phyloP scores from a whole-genome alignment of 2,888 invertebrate species.

The Euplexia lucipara region DNA sequence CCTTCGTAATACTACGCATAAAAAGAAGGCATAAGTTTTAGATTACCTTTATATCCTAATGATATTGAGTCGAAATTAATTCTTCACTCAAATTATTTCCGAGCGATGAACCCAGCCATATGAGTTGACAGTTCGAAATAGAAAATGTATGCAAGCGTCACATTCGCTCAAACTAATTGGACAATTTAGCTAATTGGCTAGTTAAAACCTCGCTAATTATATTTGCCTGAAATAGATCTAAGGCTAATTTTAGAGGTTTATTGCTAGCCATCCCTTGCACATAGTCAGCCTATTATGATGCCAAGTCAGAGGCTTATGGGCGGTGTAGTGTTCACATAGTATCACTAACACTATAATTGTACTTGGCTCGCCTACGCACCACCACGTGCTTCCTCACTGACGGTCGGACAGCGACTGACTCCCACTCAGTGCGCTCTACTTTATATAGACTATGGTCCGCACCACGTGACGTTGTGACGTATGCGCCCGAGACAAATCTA shows the following conservation, averaged over 20 bases:
- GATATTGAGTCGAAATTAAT: neutral
- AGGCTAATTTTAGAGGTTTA: neutral
- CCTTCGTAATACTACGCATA: too few species aligned
- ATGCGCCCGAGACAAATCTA: too few species aligned
- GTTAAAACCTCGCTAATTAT: neutral
- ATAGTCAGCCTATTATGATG: too few species aligned
- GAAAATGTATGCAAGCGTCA: neutral
- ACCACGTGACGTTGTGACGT: too few species aligned
- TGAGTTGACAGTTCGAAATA: neutral
- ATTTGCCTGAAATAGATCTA: neutral
- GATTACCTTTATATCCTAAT: neutral
- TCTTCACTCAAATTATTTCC: neutral
- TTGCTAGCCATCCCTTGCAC: neutral
- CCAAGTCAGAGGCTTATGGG: too few species aligned
- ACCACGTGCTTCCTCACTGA: too few species aligned
- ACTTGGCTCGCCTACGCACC: too few species aligned
- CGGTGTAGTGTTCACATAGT: too few species aligned
- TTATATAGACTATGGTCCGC: too few species aligned
- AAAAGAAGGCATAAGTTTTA: neutral
- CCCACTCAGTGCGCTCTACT: too few species aligned
- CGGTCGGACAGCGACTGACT: too few species aligned
- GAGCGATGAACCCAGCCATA: neutral
- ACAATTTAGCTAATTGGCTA: slow-evolving; percentile 6
- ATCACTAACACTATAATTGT: too few species aligned
- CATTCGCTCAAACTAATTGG: slow-evolving; percentile 5